These are phyloP conservation scores for Actias luna DNA, from an alignment of 2,888 invertebrate species.

Conservation along the genomic window DNA sequence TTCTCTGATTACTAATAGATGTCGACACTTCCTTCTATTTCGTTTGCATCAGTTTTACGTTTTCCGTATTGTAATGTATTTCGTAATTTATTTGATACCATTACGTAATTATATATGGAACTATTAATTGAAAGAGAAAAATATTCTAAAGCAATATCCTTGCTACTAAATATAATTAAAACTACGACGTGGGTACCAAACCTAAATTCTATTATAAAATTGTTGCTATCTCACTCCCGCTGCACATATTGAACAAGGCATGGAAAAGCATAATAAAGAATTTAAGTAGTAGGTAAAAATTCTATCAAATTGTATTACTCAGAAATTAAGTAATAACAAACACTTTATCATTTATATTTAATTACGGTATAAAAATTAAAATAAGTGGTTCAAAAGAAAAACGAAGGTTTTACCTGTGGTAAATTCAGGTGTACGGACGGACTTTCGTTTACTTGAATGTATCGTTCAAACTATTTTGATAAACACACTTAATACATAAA, in stretches of 20 bases:
- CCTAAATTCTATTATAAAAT: background rate
- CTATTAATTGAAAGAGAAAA: background rate
- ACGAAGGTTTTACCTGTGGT: slow-evolving; percentile 23
- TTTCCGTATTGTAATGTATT: too few species aligned
- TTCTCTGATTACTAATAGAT: background rate
- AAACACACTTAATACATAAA: background rate
- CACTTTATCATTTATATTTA: background rate
- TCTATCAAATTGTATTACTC: background rate
- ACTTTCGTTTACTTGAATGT: slow-evolving; percentile 3
- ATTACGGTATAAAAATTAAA: background rate
- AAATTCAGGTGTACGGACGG: slow-evolving; percentile 17
- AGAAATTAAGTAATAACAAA: background rate
- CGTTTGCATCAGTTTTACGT: background rate
- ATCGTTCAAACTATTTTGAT: background rate
- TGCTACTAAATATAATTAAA: background rate
- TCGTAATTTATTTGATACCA: background rate
- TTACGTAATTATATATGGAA: background rate
- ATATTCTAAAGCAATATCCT: background rate
- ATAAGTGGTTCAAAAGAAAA: background rate
- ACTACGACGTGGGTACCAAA: background rate
- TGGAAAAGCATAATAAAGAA: background rate
- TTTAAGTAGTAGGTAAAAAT: background rate
- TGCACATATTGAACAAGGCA: background rate
- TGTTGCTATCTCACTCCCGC: background rate
- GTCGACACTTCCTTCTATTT: background rate